Conservation (phyloP, 2,888 invertebrate species). For the Acheta domesticus region DNA sequence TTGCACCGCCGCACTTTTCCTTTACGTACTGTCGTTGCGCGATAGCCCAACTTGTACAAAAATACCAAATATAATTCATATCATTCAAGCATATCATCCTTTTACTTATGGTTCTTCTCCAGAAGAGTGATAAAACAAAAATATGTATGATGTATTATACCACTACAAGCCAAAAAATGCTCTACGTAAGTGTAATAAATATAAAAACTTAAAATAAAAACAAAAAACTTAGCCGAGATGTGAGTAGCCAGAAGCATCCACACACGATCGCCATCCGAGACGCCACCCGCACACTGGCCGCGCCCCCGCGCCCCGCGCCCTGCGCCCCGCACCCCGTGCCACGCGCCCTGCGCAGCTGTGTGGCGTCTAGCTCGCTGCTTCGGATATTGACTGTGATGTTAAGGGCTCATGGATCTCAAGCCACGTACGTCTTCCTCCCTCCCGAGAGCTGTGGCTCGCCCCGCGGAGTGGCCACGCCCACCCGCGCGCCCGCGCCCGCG, state of each 20-base stretch:
- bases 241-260: slow-evolving; percentile 18
- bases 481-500: slow-evolving; percentile 8
- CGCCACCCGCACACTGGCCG: not conserved
- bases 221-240: not conserved
- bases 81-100: slow-evolving; percentile 1
- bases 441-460: not conserved
- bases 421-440: slow-evolving; percentile 3
- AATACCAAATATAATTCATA: not conserved
- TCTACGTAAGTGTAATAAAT: not conserved
- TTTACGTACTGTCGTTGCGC: not conserved
- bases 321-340: not conserved
- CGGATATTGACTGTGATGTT: slow-evolving; percentile 3
- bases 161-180: not conserved
- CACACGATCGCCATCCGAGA: not conserved
- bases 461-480: not conserved
- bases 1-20: not conserved
- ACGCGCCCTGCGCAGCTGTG: not conserved
- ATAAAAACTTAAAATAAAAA: not conserved
- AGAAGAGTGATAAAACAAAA: not conserved
- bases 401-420: slow-evolving; percentile 9
- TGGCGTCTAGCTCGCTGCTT: not conserved
- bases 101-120: slow-evolving; percentile 1
- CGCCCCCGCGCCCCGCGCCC: not conserved
- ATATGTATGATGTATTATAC: not conserved
- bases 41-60: not conserved